A percentile compares a stretch with the other conserved stretches of the same genome.
These are phyloP conservation scores for Tragulus kanchil DNA, from an alignment of 2,113 vertebrate genomes.

Conservation along the genomic window DNA sequence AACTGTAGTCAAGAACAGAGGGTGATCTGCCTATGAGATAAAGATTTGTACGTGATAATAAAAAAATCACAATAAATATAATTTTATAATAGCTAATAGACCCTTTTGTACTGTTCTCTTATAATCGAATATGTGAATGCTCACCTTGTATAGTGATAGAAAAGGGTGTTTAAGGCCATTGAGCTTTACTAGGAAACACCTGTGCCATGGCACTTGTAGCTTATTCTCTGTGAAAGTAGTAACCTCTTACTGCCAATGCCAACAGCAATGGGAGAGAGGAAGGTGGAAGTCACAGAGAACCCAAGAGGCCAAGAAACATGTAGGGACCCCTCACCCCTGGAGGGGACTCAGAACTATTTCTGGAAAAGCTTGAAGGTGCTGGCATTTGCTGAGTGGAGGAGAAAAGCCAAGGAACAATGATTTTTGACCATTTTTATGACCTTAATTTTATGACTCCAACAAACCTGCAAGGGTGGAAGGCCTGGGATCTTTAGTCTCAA, in stretches of 20 bases:
- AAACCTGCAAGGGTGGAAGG: neutral
- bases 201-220: constrained; percentile 59
- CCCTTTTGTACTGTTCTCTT: neutral
- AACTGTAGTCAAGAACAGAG: constrained; percentile 55
- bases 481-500: neutral
- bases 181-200: constrained; percentile 64
- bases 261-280: neutral
- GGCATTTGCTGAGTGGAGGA: neutral
- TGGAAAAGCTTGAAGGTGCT: neutral
- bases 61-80: constrained; percentile 47
- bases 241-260: neutral
- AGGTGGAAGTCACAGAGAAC: neutral
- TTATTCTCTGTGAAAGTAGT: constrained; percentile 57
- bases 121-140: constrained; percentile 2
- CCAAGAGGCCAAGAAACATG: neutral
- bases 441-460: neutral
- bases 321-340: accelerated
- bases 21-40: constrained; percentile 24
- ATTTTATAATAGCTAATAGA: neutral
- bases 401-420: neutral
- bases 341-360: neutral
- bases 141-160: neutral
- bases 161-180: constrained; percentile 48
- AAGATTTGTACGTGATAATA: constrained; percentile 1
- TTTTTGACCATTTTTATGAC: neutral